Evolutionary conservation across 2,113 vertebrate species (phyloP), one percentile per base, ranked within the genome.

Genomic region (Strix uralensis): DNA sequence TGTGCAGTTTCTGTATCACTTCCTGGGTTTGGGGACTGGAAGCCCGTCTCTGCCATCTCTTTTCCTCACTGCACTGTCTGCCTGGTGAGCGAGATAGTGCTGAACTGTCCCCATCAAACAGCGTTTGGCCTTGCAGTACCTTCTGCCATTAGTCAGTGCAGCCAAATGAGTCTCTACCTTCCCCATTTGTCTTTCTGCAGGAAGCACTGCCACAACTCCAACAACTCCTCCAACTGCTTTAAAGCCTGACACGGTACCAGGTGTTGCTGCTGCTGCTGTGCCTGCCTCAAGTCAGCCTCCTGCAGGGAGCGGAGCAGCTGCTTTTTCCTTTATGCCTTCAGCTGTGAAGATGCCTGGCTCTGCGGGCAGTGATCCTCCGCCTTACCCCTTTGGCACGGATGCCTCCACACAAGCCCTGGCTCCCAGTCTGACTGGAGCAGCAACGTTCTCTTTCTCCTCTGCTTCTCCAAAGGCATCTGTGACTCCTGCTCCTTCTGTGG

Each of bases 381-480:
- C 93, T 0, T 94, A 91, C 40, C 29, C 97, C 40, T 91, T 95
- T 57, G 70, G 77, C 23, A 51, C 90, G 0, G 98, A 98, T 19
- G 30, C 54, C 44, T 90, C 97, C 74, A 96, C 94, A 42, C 93
- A 90, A 54, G n/a, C 90, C 11, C 57, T 73, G 67, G 47, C 86
- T 81, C 93, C 96, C 12, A 86, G 54, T 89, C 40, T 95, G 77
- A 19, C 94, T 38, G 92, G 92, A 78, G 20, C 97, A 6, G 54
- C 97, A 11, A 11, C 88, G 0, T 98, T 99, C 88, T 95, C 97
- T 23, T 98, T 99, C 36, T 88, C 92, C 7, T 61, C 98, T 20
- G 59, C 97, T 44, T 38, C 98, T 70, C 74, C 98, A 44, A 98
- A 98, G 79, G 79, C 97, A 36, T 70, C 98, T 0, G 2, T 74